A percentile compares a stretch with the other conserved stretches of the same genome.
Conservation (phyloP, 2,797 vertebrate species). For the Adelosebastes latens region DNA sequence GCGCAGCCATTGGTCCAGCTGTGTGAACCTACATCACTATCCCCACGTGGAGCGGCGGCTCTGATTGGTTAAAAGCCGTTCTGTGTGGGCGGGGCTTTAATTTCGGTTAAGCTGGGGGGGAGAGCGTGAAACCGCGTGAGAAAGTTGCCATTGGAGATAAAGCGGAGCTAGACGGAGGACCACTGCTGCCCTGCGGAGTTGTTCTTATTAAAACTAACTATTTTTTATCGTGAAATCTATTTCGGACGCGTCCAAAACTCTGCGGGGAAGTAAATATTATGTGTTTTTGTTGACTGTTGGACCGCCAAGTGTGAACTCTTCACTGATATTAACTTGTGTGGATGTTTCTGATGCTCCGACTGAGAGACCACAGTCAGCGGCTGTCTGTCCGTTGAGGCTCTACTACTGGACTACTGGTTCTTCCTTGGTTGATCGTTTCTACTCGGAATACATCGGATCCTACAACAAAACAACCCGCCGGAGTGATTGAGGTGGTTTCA, state of each 20-base stretch:
- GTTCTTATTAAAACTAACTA: slow-evolving; percentile 71
- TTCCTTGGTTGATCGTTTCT: slow-evolving; percentile 8
- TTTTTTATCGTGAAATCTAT: slow-evolving; percentile 35
- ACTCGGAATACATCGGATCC: slow-evolving; percentile 60
- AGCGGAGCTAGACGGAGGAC: slow-evolving; percentile 57
- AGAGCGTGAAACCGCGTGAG: slow-evolving; percentile 97
- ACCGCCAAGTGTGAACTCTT: slow-evolving; percentile 76
- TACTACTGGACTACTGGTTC: neutral
- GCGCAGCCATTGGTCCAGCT: slow-evolving; percentile 73
- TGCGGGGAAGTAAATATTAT: slow-evolving; percentile 59
- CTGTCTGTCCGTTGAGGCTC: slow-evolving; percentile 19
- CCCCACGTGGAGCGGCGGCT: slow-evolving; percentile 87
- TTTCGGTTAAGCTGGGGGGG: slow-evolving; percentile 86
- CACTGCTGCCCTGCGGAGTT: slow-evolving; percentile 51
- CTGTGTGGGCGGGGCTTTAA: slow-evolving; percentile 75
- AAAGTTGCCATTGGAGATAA: slow-evolving; percentile 91
- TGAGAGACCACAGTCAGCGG: slow-evolving; percentile 39
- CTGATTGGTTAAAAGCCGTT: slow-evolving; percentile 76
- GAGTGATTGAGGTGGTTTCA: slow-evolving; percentile 41
- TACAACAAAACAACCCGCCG: slow-evolving; percentile 11
- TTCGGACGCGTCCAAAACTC: slow-evolving; percentile 35
- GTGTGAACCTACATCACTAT: neutral
- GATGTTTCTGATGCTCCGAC: slow-evolving; percentile 58
- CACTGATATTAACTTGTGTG: slow-evolving; percentile 76
- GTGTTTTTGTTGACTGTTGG: slow-evolving; percentile 49